Evolutionary conservation across 1,140 invertebrate genomes (phyloP).

Genomic region (Pseudomyrmex gracilis): DNA sequence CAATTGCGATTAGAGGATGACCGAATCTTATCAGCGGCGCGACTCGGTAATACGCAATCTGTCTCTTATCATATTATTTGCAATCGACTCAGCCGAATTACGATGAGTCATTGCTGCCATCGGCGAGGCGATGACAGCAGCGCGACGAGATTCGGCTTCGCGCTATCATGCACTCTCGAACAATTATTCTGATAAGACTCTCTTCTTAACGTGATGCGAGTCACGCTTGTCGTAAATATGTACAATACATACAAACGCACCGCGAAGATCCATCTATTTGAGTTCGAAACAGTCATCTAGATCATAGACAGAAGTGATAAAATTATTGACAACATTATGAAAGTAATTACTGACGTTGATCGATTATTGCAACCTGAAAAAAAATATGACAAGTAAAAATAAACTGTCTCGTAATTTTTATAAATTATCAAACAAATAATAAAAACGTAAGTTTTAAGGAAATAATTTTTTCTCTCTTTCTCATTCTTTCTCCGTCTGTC

Average conservation of each 20-base stretch:
- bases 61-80: conserved; percentile 65
- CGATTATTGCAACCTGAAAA: not conserved
- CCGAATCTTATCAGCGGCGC: conserved; percentile 67
- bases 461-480: too few relatives aligned
- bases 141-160: conserved; percentile 19
- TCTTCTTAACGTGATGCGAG: conserved; percentile 10
- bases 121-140: not conserved
- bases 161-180: conserved; percentile 24
- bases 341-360: not conserved
- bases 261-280: conserved; percentile 9
- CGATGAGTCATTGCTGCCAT: conserved; percentile 59
- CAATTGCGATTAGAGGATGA: conserved; percentile 54
- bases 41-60: conserved; percentile 64
- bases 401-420: not conserved
- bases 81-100: conserved; percentile 60
- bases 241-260: not conserved
- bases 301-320: not conserved
- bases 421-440: not conserved
- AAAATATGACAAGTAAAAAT: not conserved
- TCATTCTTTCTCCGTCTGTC: not conserved
- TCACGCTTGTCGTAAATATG: conserved; percentile 15
- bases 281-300: conserved; percentile 18
- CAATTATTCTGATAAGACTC: conserved; percentile 55
- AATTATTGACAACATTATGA: not conserved
- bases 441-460: too few relatives aligned